phyloP scores from a whole-genome alignment of 2,888 invertebrate species.

The Agonopterix arenella region DNA sequence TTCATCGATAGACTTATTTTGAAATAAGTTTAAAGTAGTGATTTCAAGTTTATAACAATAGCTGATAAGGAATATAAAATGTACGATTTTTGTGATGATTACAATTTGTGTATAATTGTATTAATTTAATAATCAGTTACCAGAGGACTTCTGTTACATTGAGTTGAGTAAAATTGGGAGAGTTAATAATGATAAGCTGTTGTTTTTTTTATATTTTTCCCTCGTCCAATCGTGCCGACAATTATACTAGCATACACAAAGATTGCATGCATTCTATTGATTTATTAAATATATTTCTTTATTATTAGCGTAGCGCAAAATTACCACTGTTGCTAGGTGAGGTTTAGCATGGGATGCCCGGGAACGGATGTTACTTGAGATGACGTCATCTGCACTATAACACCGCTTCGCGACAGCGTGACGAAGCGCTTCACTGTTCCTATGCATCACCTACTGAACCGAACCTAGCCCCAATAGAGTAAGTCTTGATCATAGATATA shows the following conservation, averaged over 20 bases:
- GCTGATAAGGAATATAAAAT: conserved; percentile 40
- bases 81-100: conserved; percentile 63
- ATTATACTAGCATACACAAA: conserved; percentile 20
- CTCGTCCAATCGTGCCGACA: conserved; percentile 38
- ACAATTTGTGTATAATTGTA: conserved; percentile 60
- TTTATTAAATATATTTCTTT: conserved; percentile 40
- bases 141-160: conserved; percentile 68
- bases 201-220: conserved; percentile 67
- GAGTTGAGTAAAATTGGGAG: conserved; percentile 69
- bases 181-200: conserved; percentile 59
- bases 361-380: neutral
- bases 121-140: conserved; percentile 72
- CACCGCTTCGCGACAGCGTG: neutral
- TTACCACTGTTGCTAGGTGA: conserved; percentile 34
- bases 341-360: conserved; percentile 17
- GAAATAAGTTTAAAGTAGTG: conserved; percentile 64
- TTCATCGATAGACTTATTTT: conserved; percentile 67
- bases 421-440: neutral
- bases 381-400: neutral
- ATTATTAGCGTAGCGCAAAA: conserved; percentile 52
- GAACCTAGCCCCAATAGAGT: conserved; percentile 26
- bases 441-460: neutral
- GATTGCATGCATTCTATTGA: conserved; percentile 32
- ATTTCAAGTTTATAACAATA: conserved; percentile 63
- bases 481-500: conserved; percentile 53